Conservation (phyloP, 1,140 invertebrate genomes). For the Drosophila kohkoa region DNA sequence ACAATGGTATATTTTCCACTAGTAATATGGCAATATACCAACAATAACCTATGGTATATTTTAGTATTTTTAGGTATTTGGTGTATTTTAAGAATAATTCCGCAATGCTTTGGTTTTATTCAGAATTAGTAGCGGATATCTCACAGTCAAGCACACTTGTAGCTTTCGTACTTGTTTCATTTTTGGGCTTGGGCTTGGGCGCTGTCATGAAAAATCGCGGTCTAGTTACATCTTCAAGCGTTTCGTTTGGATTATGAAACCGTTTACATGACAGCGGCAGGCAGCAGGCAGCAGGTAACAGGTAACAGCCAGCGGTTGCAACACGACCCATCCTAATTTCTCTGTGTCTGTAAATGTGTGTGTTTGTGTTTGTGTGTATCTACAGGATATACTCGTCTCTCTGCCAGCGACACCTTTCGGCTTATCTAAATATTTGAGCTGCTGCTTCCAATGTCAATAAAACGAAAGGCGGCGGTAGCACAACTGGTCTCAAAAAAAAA, state of each 20-base stretch:
- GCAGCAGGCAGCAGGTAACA: slow-evolving; percentile 30
- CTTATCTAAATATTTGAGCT: slow-evolving; percentile 72
- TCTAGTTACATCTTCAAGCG: slow-evolving; percentile 78
- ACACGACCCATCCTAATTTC: slow-evolving; percentile 41
- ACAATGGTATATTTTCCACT: too few species aligned
- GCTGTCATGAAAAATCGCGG: slow-evolving; percentile 63
- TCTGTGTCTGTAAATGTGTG: background rate
- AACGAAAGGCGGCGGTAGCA: background rate
- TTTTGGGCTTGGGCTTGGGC: slow-evolving; percentile 4
- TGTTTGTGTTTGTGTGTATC: background rate
- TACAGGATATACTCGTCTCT: background rate
- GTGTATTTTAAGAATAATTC: too few species aligned
- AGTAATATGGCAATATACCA: too few species aligned
- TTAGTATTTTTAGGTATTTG: too few species aligned
- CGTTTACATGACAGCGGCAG: slow-evolving; percentile 49
- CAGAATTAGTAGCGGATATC: too few species aligned
- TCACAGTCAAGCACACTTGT: too few species aligned
- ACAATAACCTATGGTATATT: too few species aligned
- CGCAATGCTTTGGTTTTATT: too few species aligned
- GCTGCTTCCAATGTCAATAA: slow-evolving; percentile 63
- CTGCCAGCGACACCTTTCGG: slow-evolving; percentile 61
- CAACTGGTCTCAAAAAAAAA: background rate
- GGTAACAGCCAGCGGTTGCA: slow-evolving; percentile 40
- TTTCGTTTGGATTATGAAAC: slow-evolving; percentile 70
- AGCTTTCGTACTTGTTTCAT: too few species aligned